Evolutionary conservation across 2,113 vertebrate genomes (phyloP).

Genomic region (Pongo abelii): DNA sequence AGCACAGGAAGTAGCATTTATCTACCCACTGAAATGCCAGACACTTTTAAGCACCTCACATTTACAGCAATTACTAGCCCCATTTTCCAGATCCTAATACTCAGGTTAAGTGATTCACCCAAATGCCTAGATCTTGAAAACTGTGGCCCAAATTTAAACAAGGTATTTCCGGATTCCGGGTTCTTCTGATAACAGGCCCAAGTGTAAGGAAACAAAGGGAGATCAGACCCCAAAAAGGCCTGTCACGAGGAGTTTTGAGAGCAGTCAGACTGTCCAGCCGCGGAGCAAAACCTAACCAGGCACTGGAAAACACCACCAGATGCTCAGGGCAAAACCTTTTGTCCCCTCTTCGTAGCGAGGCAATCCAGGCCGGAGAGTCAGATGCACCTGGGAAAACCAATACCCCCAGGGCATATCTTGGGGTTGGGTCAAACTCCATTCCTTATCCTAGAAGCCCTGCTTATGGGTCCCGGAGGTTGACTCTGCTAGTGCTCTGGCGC

Average conservation of each 20-base stretch:
- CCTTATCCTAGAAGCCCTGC: neutral
- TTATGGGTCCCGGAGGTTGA: neutral
- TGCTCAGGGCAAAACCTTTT: neutral
- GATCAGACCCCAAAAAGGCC: too few relatives aligned
- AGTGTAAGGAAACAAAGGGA: neutral
- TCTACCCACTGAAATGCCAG: neutral
- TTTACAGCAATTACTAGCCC: neutral
- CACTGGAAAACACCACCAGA: neutral
- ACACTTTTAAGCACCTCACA: neutral
- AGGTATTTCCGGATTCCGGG: neutral
- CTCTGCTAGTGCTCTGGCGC: conserved; percentile 65
- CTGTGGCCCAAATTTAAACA: neutral
- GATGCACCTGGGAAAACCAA: neutral
- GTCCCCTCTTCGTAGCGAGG: neutral
- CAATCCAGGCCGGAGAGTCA: neutral
- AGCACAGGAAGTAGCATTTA: neutral
- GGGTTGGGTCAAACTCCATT: neutral
- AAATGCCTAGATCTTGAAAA: neutral
- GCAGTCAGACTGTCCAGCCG: neutral
- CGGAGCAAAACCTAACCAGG: neutral
- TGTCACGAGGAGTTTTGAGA: neutral
- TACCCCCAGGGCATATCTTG: neutral
- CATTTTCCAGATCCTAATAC: neutral
- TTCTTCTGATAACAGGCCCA: neutral
- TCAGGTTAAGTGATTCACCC: neutral